A percentile compares a stretch with the other conserved stretches of the same genome.
Conservation (phyloP, 2,797 vertebrate genomes). For the Ceryle rudis region DNA sequence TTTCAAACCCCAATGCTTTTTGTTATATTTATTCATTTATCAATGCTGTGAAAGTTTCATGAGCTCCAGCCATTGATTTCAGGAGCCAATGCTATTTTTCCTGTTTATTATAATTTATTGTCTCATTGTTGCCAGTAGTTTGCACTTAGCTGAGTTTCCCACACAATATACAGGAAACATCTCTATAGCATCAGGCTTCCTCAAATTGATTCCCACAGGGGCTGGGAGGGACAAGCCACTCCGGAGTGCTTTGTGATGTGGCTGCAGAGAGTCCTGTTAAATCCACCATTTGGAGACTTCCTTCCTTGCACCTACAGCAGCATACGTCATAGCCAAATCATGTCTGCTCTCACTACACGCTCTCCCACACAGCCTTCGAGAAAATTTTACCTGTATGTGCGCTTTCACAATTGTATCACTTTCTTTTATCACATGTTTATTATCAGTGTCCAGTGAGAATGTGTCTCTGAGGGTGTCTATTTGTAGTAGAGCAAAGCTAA, state of each 20-base stretch:
- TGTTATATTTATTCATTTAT: slow-evolving; percentile 80
- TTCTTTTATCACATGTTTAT: slow-evolving; percentile 65
- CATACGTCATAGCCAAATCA: slow-evolving; percentile 55
- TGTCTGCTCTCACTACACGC: slow-evolving; percentile 29
- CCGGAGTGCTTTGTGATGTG: slow-evolving; percentile 78
- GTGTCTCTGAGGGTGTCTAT: slow-evolving; percentile 28
- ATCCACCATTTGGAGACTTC: slow-evolving; percentile 78
- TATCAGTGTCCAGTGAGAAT: slow-evolving; percentile 45
- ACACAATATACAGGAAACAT: slow-evolving; percentile 84
- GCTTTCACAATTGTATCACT: slow-evolving; percentile 52
- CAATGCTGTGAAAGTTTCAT: slow-evolving; percentile 77
- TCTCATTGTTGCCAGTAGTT: slow-evolving; percentile 83
- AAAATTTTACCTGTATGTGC: slow-evolving; percentile 57
- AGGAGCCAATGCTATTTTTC: slow-evolving; percentile 82
- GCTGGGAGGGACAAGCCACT: slow-evolving; percentile 74
- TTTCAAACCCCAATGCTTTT: slow-evolving; percentile 73
- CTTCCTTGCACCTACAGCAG: slow-evolving; percentile 75
- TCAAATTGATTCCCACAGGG: slow-evolving; percentile 83
- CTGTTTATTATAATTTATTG: slow-evolving; percentile 89
- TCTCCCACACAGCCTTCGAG: slow-evolving; percentile 65
- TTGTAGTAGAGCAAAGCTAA: slow-evolving; percentile 45
- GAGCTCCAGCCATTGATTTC: slow-evolving; percentile 81
- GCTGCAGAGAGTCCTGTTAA: slow-evolving; percentile 64
- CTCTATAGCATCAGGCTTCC: slow-evolving; percentile 85
- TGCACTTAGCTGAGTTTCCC: slow-evolving; percentile 83